Conservation (phyloP, 1,140 invertebrate species). For the Micrasema minimum region DNA sequence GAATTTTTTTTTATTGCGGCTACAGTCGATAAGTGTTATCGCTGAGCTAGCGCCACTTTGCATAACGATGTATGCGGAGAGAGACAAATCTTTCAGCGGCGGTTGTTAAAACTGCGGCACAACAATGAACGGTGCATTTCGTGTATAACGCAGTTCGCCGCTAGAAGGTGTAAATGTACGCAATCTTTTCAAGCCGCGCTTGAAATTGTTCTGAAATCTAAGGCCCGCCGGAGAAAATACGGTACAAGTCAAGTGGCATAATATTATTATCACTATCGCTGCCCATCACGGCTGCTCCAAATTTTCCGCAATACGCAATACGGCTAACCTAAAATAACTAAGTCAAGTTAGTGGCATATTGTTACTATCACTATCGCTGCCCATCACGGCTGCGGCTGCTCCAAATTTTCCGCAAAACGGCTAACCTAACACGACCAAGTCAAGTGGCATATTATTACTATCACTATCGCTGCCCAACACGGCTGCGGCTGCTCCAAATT, state of each 20-base stretch:
- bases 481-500: too few species aligned
- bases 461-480: too few species aligned
- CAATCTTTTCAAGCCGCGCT: too few species aligned
- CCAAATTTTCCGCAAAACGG: too few species aligned
- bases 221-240: neutral
- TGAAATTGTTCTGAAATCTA: neutral
- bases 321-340: too few species aligned
- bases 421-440: too few species aligned
- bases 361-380: too few species aligned
- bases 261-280: slow-evolving; percentile 15
- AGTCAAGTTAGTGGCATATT: too few species aligned
- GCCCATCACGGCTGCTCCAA: neutral
- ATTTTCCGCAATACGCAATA: slow-evolving; percentile 13
- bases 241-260: slow-evolving; percentile 6
- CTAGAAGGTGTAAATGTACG: neutral
- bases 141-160: neutral
- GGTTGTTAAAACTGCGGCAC: neutral
- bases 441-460: too few species aligned
- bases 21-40: slow-evolving; percentile 18
- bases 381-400: too few species aligned
- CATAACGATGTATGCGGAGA: neutral
- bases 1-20: slow-evolving; percentile 12
- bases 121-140: neutral
- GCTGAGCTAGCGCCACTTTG: slow-evolving; percentile 13
- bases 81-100: neutral